A percentile compares a stretch with the other conserved stretches of the same genome.
Conservation (phyloP, 2,113 vertebrate species). For the Salminus brasiliensis region DNA sequence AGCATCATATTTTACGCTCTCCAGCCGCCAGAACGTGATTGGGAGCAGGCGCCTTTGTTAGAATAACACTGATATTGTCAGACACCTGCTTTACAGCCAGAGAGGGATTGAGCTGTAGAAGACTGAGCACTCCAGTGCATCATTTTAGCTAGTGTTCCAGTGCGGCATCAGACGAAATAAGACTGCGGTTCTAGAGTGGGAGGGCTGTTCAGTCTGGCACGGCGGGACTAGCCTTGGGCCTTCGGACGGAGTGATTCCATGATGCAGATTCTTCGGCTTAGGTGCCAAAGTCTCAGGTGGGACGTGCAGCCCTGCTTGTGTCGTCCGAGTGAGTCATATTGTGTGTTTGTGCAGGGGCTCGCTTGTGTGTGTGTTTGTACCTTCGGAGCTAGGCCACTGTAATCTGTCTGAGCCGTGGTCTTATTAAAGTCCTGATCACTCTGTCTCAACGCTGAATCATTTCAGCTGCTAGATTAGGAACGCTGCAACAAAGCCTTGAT, state of each 20-base stretch:
- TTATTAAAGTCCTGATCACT: conserved; percentile 12
- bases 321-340: conserved; percentile 30
- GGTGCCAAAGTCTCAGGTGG: conserved; percentile 1
- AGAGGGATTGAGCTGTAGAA: not conserved
- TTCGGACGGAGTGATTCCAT: not conserved
- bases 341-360: not conserved
- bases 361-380: not conserved
- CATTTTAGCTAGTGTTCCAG: too few species aligned
- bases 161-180: too few species aligned
- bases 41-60: conserved; percentile 19
- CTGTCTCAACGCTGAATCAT: not conserved
- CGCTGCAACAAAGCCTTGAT: not conserved
- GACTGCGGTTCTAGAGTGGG: not conserved
- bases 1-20: not conserved
- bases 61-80: conserved; percentile 5
- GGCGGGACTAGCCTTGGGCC: not conserved
- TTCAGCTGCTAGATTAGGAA: conserved; percentile 8
- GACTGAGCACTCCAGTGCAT: not conserved
- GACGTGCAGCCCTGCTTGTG: not conserved
- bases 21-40: not conserved
- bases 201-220: not conserved
- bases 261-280: not conserved
- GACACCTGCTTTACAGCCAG: not conserved
- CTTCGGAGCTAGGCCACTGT: conserved; percentile 13
- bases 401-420: conserved; percentile 48